phyloP scores from a whole-genome alignment of 2,797 vertebrate genomes.

The Channallabes apus region DNA sequence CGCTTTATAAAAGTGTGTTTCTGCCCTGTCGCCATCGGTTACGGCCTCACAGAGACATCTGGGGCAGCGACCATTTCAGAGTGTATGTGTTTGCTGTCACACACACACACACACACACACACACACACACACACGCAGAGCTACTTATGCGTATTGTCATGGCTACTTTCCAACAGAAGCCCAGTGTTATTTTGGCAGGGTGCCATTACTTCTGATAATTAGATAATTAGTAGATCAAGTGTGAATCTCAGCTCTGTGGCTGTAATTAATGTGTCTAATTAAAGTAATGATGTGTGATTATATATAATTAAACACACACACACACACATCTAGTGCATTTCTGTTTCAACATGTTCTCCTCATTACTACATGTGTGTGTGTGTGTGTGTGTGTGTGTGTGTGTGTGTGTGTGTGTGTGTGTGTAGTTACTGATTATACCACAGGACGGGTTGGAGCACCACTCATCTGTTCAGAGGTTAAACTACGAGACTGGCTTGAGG shows the following conservation, averaged over 20 bases:
- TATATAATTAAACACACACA: background rate
- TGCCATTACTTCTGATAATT: slow-evolving; percentile 1
- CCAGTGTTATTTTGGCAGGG: background rate
- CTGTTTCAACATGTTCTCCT: slow-evolving; percentile 17
- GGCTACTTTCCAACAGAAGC: background rate
- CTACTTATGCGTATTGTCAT: background rate
- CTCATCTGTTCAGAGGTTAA: slow-evolving; percentile 86
- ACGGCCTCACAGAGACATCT: slow-evolving; percentile 84
- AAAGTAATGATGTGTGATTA: background rate
- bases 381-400: slow-evolving; percentile 40
- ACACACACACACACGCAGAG: too few species aligned
- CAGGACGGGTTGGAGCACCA: slow-evolving; percentile 84
- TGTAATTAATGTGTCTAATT: background rate
- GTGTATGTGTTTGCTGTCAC: slow-evolving; percentile 64
- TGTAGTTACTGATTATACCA: slow-evolving; percentile 75
- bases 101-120: background rate
- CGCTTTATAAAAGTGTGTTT: slow-evolving; percentile 88
- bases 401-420: slow-evolving; percentile 46
- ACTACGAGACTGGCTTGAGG: slow-evolving; percentile 84
- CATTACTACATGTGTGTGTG: slow-evolving; percentile 30
- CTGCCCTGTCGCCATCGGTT: slow-evolving; percentile 83
- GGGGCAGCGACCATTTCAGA: slow-evolving; percentile 85
- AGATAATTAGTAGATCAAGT: background rate
- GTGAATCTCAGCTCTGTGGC: background rate
- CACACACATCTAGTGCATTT: background rate